Evolutionary conservation across 2,797 vertebrate genomes (phyloP), one percentile per base, ranked within the genome.

Genomic region (Gymnocypris eckloni): DNA sequence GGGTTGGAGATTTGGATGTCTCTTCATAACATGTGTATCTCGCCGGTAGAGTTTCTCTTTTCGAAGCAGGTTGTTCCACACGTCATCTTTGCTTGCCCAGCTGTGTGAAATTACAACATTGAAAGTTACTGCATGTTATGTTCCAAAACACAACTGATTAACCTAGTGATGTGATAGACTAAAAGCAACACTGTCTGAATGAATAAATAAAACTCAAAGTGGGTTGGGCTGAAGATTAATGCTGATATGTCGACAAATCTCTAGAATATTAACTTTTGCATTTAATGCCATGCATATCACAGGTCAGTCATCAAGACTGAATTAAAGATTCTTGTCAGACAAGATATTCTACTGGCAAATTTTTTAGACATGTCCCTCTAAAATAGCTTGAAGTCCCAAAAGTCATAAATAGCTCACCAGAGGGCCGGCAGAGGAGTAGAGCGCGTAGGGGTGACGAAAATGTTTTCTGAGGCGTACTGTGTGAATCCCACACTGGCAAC

Each of bases 41-140:
- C 96, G 93, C 54, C 90, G 84, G 43, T 99, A 99, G 0, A 83
- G 93, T 91, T 95, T 94, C 12, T 99, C 98, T 91, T 99, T 99
- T 77, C 91, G 94, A 76, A 99, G 86, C 96, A 99, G 97, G 92
- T 97, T 97, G 92, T 93, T 96, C 98, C 98, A 99, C 0, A 99
- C 97, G 0, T 98, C 97, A 12, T 99, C 97, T 89, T 95, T 96
- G 92, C 96, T 97, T 10, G 96, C 98, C 98, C 98, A 99, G 90
- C 98, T 99, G 89, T 33, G 70, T 84, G 28, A 41, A 79, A 81
- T 0, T 0, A 0, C 76, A 33, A 83, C 37, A 13, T 15, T 25
- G 10, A 37, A 8, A 18, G 28, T 28, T 28, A 22, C 8, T 5
- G 25, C 12, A 10, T 4, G 7, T 18, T 9, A 37, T 67, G 64